phyloP scores from a whole-genome alignment of 2,888 invertebrate genomes.

The Tenodera sinensis region DNA sequence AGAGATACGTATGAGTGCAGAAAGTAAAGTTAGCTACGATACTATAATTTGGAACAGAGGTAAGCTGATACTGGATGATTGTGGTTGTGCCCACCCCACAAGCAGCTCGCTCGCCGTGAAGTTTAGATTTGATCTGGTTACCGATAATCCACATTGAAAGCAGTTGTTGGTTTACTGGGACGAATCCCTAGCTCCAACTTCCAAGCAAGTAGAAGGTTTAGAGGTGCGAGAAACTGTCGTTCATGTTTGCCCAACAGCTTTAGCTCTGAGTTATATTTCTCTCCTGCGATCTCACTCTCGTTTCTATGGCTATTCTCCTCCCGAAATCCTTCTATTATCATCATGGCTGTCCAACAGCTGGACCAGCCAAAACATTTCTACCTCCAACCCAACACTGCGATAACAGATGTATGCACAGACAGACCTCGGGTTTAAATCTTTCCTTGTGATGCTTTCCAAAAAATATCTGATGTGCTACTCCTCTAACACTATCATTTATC shows the following conservation, averaged over 20 bases:
- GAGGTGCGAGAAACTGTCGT: slow-evolving; percentile 11
- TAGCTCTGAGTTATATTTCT: slow-evolving; percentile 28
- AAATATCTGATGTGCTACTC: too few relatives aligned
- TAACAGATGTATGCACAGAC: neutral
- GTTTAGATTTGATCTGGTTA: slow-evolving; percentile 45
- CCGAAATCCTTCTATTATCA: neutral
- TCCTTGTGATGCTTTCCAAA: too few relatives aligned
- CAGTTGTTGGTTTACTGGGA: slow-evolving; percentile 43
- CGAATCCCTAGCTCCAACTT: neutral
- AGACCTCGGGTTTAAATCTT: too few relatives aligned
- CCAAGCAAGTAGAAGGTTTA: slow-evolving; percentile 6
- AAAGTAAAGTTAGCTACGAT: too few relatives aligned
- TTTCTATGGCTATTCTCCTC: neutral
- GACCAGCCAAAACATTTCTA: neutral
- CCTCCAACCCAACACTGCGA: neutral
- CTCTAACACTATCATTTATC: too few relatives aligned
- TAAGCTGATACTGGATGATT: too few relatives aligned
- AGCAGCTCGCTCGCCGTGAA: neutral
- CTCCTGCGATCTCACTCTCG: slow-evolving; percentile 2
- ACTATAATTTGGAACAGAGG: too few relatives aligned
- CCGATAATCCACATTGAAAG: slow-evolving; percentile 46
- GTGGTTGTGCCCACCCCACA: neutral
- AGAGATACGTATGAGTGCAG: too few relatives aligned
- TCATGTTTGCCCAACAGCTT: slow-evolving; percentile 49
- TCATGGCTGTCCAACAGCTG: neutral